Evolutionary conservation across 2,888 invertebrate genomes (phyloP), one percentile per base, ranked within the genome.

Genomic region (Eristalinus sepulchralis): DNA sequence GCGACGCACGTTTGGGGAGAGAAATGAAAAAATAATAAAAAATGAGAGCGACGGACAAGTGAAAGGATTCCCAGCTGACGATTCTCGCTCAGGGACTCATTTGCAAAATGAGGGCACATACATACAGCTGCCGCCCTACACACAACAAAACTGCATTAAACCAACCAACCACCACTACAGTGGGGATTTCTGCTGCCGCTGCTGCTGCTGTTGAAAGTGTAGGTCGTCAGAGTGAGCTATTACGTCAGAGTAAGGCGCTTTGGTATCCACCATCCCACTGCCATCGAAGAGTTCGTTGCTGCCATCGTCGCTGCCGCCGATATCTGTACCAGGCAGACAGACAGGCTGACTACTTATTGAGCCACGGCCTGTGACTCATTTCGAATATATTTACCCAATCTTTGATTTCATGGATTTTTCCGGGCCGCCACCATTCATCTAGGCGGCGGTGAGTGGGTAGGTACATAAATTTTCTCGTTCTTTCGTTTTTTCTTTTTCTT

Each of bases 11-110:
- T 59, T 71, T 72, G 22, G 39, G 64, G 68, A 63, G 22, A 9
- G n/a, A 57, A 68, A 55, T n/a, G 27, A 66, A 63, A 39, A 6
- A 66, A 27, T n/a, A n/a, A 39, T 39, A 47, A 57, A 33, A 20
- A 68, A 57, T 27, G 60, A 81, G 33, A 71, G 55, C 59, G 31
- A 17, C 63, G 59, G 24, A 17, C 53, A 27, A 63, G 62, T 73
- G 72, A 81, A 67, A 76, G 55, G 64, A 82, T 63, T 83, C 78
- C 78, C 83, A 86, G 82, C 73, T 79, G 86, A 83, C 67, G 64
- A 70, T 73, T 78, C 27, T 64, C 64, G 84, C 53, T 81, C 76
- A 81, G 84, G 76, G 82, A 76, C 76, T 82, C 72, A 73, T 82
- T 85, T 73, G 85, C 70, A 59, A 73, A 85, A 81, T 70, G 81